phyloP scores from a whole-genome alignment of 1,140 invertebrate genomes.

The Drosophila truncata region DNA sequence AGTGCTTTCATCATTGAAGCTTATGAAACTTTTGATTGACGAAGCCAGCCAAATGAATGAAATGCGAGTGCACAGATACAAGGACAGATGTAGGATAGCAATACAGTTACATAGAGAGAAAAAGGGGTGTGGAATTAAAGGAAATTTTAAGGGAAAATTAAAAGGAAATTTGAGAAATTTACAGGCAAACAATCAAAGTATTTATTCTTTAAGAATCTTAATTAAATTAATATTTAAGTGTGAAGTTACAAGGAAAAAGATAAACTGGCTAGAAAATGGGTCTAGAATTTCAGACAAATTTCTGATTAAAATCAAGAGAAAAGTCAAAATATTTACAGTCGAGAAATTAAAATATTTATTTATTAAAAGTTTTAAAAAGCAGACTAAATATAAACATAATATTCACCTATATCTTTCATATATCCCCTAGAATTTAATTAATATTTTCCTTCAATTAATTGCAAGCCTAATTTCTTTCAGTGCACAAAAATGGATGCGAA shows the following conservation, averaged over 20 bases:
- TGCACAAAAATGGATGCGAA: constrained; percentile 12
- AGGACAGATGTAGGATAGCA: constrained; percentile 18
- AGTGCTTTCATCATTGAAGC: constrained; percentile 66
- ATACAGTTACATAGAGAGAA: constrained; percentile 14
- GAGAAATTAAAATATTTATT: neutral
- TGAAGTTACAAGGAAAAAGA: constrained; percentile 15
- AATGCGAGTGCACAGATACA: constrained; percentile 48
- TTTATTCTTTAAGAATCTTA: neutral
- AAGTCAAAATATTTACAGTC: neutral
- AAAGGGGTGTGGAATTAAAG: accelerated
- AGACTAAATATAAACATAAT: neutral
- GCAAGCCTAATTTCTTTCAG: neutral
- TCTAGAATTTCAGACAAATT: accelerated
- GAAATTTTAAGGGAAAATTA: accelerated
- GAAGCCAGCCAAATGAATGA: constrained; percentile 41
- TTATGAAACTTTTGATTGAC: constrained; percentile 71
- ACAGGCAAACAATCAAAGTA: too few species aligned
- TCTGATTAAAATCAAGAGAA: accelerated
- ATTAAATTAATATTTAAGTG: neutral
- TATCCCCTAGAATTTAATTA: too few species aligned
- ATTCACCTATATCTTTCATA: neutral
- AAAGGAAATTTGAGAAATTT: too few species aligned
- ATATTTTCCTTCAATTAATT: neutral
- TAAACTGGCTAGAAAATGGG: neutral
- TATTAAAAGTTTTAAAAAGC: neutral